phyloP scores from a whole-genome alignment of 2,113 vertebrate species.

The Fukomys damarensis region DNA sequence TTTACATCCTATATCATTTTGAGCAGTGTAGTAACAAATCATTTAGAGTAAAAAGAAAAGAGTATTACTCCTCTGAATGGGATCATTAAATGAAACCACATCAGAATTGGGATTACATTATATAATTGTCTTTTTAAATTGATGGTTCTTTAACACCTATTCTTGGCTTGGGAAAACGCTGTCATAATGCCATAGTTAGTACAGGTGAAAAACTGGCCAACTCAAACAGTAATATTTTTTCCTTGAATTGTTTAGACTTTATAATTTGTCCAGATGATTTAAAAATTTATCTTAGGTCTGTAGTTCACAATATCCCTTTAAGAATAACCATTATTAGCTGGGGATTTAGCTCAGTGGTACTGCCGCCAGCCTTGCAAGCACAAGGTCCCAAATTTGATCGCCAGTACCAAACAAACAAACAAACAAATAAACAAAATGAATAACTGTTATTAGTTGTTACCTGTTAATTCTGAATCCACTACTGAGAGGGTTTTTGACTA shows the following conservation, averaged over 20 bases:
- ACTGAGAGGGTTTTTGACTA: not conserved
- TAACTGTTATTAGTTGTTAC: not conserved
- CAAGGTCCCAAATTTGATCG: too few relatives aligned
- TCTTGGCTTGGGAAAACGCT: constrained; percentile 4
- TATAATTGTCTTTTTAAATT: constrained; percentile 14
- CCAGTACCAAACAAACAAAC: too few relatives aligned
- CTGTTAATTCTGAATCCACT: not conserved
- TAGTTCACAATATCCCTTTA: not conserved
- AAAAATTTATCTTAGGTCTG: not conserved
- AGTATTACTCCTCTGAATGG: constrained; percentile 6
- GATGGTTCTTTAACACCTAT: constrained; percentile 45
- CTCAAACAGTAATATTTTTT: not conserved
- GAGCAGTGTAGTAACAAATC: not conserved
- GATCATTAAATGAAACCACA: not conserved
- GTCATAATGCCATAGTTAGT: not conserved
- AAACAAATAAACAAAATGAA: too few relatives aligned
- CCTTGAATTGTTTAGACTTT: not conserved
- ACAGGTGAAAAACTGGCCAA: constrained; percentile 13
- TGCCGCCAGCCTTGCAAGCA: too few relatives aligned
- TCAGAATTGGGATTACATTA: constrained; percentile 3
- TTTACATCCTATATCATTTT: not conserved
- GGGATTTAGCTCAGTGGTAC: too few relatives aligned
- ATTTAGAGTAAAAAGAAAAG: not conserved
- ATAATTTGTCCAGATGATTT: constrained; percentile 16
- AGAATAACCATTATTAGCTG: not conserved